Conservation (phyloP, 1,140 invertebrate species). For the Dreissena rostriformis region DNA sequence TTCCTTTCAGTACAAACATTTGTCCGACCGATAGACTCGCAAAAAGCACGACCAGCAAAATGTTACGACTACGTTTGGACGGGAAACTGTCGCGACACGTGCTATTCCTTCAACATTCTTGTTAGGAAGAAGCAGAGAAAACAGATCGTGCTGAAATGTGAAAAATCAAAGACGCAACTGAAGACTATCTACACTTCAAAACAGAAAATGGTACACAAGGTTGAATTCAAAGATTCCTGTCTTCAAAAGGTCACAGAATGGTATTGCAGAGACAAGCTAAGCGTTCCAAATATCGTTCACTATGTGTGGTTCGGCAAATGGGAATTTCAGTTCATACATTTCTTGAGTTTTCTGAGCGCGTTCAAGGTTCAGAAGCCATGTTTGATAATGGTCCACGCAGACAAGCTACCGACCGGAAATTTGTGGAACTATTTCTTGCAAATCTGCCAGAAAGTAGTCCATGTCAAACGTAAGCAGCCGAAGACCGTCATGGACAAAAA, state of each 20-base stretch:
- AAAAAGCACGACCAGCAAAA: constrained; percentile 12
- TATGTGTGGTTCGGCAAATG: constrained; percentile 57
- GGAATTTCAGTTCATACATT: constrained; percentile 50
- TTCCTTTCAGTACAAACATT: constrained; percentile 20
- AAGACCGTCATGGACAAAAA: constrained; percentile 54
- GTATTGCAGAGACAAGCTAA: constrained; percentile 33
- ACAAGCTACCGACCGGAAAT: constrained; percentile 54
- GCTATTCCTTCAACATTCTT: constrained; percentile 44
- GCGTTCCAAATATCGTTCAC: constrained; percentile 55
- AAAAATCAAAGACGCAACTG: constrained; percentile 43
- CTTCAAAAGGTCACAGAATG: constrained; percentile 38
- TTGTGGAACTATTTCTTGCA: constrained; percentile 58
- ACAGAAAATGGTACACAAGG: constrained; percentile 39
- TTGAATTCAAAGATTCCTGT: constrained; percentile 29
- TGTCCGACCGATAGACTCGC: neutral
- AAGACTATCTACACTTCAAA: constrained; percentile 35
- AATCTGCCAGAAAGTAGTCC: constrained; percentile 54
- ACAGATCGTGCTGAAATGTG: constrained; percentile 43
- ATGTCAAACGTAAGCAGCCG: constrained; percentile 58
- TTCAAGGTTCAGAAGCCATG: constrained; percentile 59
- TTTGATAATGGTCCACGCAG: constrained; percentile 62
- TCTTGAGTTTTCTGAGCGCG: constrained; percentile 51
- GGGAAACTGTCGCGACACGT: constrained; percentile 42
- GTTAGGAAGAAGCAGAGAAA: constrained; percentile 49
- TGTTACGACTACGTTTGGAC: constrained; percentile 53